Conservation (phyloP, 2,797 vertebrate species). For the Microcaecilia unicolor region DNA sequence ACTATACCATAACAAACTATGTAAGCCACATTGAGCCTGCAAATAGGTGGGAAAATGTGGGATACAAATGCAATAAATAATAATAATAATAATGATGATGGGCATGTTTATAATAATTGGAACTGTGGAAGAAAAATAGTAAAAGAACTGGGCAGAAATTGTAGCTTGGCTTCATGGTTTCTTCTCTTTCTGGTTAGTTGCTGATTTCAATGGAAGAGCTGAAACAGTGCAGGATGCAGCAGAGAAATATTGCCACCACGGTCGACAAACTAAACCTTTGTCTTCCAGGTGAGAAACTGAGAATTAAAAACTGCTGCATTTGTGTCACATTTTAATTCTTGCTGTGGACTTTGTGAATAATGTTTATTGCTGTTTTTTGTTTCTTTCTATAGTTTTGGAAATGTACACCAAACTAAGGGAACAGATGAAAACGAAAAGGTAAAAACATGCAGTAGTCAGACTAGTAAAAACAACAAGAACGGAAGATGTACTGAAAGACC, state of each 20-base stretch:
- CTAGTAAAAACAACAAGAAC: too few relatives aligned
- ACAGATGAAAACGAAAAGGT: conserved; percentile 93
- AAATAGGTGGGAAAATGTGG: too few relatives aligned
- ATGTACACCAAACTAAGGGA: conserved; percentile 93
- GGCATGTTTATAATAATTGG: too few relatives aligned
- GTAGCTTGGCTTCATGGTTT: conserved; percentile 2
- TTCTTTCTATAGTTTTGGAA: conserved; percentile 72
- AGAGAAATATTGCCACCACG: conserved; percentile 90
- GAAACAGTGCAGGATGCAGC: conserved; percentile 80
- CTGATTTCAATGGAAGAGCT: conserved; percentile 80
- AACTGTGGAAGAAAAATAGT: too few relatives aligned
- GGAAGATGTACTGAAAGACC: too few relatives aligned
- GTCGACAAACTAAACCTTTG: conserved; percentile 87
- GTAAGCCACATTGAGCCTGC: too few relatives aligned
- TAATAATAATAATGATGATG: too few relatives aligned
- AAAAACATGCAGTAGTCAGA: not conserved
- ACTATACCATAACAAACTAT: too few relatives aligned
- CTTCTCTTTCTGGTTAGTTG: conserved; percentile 50
- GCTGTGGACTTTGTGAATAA: conserved; percentile 5
- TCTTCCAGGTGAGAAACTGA: conserved; percentile 76
- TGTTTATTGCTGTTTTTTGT: conserved; percentile 1
- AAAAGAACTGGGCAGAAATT: too few relatives aligned
- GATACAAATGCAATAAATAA: too few relatives aligned
- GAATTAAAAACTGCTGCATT: too few relatives aligned
- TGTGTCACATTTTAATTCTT: not conserved